Conservation (phyloP, 1,140 invertebrate genomes). For the Orius laevigatus region DNA sequence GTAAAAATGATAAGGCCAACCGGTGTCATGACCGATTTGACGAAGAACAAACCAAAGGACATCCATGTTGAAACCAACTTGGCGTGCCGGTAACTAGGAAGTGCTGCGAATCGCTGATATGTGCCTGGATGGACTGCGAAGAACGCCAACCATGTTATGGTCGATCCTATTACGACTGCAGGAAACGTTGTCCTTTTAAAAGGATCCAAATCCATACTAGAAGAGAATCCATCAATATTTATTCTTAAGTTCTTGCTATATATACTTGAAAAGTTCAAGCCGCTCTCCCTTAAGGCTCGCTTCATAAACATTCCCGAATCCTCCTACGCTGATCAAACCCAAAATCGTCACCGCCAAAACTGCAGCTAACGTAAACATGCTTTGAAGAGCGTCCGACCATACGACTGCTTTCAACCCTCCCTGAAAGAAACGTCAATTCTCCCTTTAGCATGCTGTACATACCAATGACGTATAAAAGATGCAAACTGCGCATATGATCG, state of each 20-base stretch:
- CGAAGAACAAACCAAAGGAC: constrained; percentile 27
- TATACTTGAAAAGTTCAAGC: constrained; percentile 53
- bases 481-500: constrained; percentile 21
- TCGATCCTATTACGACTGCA: constrained; percentile 60
- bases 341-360: constrained; percentile 18
- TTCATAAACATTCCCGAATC: constrained; percentile 35
- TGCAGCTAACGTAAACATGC: constrained; percentile 60
- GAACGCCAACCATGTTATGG: constrained; percentile 61
- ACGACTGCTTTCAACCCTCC: constrained; percentile 64
- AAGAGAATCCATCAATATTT: too few relatives aligned
- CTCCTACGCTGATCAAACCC: constrained; percentile 34
- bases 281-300: constrained; percentile 36
- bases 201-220: constrained; percentile 47
- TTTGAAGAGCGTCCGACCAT: constrained; percentile 72
- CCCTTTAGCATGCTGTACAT: background rate
- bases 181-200: constrained; percentile 65
- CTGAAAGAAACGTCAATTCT: constrained; percentile 24
- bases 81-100: constrained; percentile 46
- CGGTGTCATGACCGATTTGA: constrained; percentile 37
- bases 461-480: constrained; percentile 25
- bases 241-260: constrained; percentile 9
- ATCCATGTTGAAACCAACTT: constrained; percentile 26
- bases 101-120: constrained; percentile 66
- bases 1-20: constrained; percentile 64
- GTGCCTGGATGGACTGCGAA: constrained; percentile 80